These are phyloP conservation scores for Psix sp. DNA, from an alignment of 1,140 invertebrate genomes.

Conservation along the genomic window DNA sequence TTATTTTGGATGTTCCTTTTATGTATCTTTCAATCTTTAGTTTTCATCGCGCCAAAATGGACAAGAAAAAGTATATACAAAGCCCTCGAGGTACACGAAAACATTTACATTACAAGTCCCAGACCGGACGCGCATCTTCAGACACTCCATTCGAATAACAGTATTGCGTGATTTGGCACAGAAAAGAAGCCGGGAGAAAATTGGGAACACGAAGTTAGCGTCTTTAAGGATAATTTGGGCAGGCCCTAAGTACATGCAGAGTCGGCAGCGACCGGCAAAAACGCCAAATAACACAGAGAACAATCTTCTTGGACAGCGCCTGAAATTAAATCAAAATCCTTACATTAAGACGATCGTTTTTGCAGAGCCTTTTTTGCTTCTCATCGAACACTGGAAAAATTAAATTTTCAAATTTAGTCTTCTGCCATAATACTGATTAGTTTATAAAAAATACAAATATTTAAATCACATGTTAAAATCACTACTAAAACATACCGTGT, in stretches of 20 bases:
- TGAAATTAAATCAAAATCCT: constrained; percentile 27
- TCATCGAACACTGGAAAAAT: too few relatives aligned
- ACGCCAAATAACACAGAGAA: constrained; percentile 12
- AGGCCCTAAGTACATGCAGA: constrained; percentile 35
- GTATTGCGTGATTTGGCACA: constrained; percentile 52
- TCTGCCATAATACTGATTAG: too few relatives aligned
- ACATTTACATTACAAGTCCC: constrained; percentile 57
- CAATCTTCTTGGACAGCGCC: constrained; percentile 10
- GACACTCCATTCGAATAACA: constrained; percentile 31
- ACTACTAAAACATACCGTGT: too few relatives aligned
- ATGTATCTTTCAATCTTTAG: too few relatives aligned
- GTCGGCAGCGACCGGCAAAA: too few relatives aligned
- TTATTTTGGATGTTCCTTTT: too few relatives aligned
- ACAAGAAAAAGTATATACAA: background rate
- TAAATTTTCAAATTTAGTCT: background rate
- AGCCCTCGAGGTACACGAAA: constrained; percentile 17
- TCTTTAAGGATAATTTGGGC: constrained; percentile 50
- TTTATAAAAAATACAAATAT: too few relatives aligned
- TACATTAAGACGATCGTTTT: background rate
- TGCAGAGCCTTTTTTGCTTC: background rate
- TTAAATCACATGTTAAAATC: too few relatives aligned
- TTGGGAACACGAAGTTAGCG: constrained; percentile 31
- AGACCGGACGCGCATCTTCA: constrained; percentile 44
- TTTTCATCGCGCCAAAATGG: constrained; percentile 2
- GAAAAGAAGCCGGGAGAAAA: constrained; percentile 30